Evolutionary conservation across 2,113 vertebrate species (phyloP), one percentile per base, ranked within the genome.

Genomic region (Saccopteryx leptura): DNA sequence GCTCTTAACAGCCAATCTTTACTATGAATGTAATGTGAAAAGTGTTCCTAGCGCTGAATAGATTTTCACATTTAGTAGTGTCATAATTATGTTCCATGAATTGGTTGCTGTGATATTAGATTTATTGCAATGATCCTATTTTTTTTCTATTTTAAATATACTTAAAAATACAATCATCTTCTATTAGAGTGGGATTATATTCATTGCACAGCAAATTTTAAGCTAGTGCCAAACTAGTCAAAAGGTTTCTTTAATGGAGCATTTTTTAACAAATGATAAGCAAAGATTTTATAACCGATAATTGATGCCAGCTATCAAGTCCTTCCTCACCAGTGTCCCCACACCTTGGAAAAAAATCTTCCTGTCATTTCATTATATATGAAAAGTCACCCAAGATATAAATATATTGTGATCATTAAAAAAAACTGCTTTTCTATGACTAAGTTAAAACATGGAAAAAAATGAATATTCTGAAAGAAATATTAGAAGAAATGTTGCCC

Each of bases 1-100:
- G 99, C 99, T 99, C 99, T 99, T 99, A 99, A 99, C 99, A 99
- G 99, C 99, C 99, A 99, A 99, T 99, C 99, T 99, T 99, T 98
- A 98, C 99, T 98, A 96, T 99, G 99, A 99, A 99, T 99, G 99
- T 98, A 99, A 99, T 98, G 99, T 99, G 99, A 98, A 99, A 99
- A 99, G 99, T 99, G 99, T 99, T 99, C 98, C 99, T 99, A 98
- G 98, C 98, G 71, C 99, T 98, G 97, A 98, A 99, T 99, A 99
- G 99, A 99, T 99, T 99, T 99, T 98, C 99, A 99, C 99, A 99
- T 99, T 99, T 99, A 99, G 99, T 98, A 99, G 99, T 99, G 99
- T 99, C 99, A 99, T 99, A 99, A 99, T 99, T 99, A 99, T 99
- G 98, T 99, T 98, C 98, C 98, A 98, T 98, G 98, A 99, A 99